Base-by-base conservation (phyloP, 2,113 vertebrate species). In the Hippolais icterina region DNA sequence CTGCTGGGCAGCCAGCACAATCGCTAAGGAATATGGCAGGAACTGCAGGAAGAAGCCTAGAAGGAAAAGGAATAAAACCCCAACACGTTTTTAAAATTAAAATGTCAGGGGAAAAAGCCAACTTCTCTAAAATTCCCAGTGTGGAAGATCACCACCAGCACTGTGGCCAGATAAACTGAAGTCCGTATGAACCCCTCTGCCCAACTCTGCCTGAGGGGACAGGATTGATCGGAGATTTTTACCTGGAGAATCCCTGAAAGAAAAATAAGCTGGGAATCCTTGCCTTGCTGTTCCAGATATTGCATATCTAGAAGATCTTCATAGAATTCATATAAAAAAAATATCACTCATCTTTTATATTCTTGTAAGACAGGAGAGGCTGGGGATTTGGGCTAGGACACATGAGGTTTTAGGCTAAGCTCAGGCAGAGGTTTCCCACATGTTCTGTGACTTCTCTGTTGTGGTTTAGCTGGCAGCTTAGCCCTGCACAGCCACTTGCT, bases 1-100 rank as follows among this genome's bases (percentile, higher is more conserved):
- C 96, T 96, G 87, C 94, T 86, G 94, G 91, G 90, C 79, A 88
- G 71, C 18, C 66, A 28, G 31, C 29, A 76, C 53, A 61, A 79
- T 23, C 19, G 33, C 91, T 82, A 7, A 65, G 33, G 10, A 78
- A 28, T 1, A 11, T 28, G 63, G 54, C 69, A 50, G n/a, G 29
- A 64, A 39, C 10, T 0, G 4, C 65, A 57, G 84, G 35, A 35
- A 39, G 1, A 22, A 52, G 29, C 23, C 33, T n/a, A 35, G 69
- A 37, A 50, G 60, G 33, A 35, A 82, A 57, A 49, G 15, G 46
- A 82, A 52, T 42, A 28, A 54, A 42, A 9, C 5, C 2, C 3
- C 37, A 35, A 22, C 4, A 5, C 1, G 16, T 23, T 69, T 83
- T 46, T 21, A 12, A 52, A 65, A 69, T 25, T 0, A 80, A 74